phyloP scores from a whole-genome alignment of 2,888 invertebrate genomes.

The Clepsis dumicolana region DNA sequence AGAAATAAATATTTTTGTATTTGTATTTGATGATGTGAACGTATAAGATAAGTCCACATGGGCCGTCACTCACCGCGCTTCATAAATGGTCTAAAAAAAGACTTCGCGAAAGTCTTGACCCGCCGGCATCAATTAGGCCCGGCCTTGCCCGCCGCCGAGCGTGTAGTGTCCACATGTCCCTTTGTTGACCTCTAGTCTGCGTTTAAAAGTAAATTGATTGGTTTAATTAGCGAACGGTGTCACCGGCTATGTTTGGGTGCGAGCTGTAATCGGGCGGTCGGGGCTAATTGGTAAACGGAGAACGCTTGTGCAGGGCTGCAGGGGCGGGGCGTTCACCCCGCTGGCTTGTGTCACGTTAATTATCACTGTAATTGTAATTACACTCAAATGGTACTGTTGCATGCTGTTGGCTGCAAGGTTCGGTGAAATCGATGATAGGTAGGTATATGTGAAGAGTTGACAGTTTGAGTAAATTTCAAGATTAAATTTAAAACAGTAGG shows the following conservation, averaged over 20 bases:
- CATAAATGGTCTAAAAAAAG: background rate
- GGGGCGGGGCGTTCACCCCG: slow-evolving; percentile 3
- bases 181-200: slow-evolving; percentile 31
- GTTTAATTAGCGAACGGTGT: slow-evolving; percentile 31
- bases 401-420: background rate
- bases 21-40: too few species aligned
- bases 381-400: background rate
- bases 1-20: too few species aligned
- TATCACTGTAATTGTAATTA: background rate
- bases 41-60: background rate
- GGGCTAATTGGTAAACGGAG: background rate
- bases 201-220: slow-evolving; percentile 22
- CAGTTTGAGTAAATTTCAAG: background rate
- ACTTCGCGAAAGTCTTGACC: slow-evolving; percentile 1
- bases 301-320: background rate
- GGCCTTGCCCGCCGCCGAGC: slow-evolving; percentile 7
- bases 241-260: slow-evolving; percentile 32
- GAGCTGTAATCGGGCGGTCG: slow-evolving; percentile 22
- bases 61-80: background rate
- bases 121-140: slow-evolving; percentile 3
- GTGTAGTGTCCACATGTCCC: slow-evolving; percentile 20
- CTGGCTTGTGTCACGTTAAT: background rate
- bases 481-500: background rate
- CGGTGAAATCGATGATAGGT: background rate
- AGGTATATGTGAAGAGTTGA: background rate